phyloP scores from a whole-genome alignment of 2,797 vertebrate genomes.

The Dermochelys coriacea region DNA sequence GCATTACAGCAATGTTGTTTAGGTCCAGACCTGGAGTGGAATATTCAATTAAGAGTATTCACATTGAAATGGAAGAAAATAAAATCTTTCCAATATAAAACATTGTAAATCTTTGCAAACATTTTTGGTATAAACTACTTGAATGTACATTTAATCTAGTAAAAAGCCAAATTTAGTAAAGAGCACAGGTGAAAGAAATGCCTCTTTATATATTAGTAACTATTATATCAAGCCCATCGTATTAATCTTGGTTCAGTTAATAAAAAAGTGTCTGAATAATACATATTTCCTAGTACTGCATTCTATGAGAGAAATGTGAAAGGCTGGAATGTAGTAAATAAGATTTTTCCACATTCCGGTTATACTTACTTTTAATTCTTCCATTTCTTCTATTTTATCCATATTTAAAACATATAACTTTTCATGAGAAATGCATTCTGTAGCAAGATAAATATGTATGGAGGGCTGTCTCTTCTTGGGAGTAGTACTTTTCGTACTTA shows the following conservation, averaged over 20 bases:
- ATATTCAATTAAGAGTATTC: neutral
- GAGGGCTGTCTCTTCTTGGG: no score
- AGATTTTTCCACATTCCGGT: no score
- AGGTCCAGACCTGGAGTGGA: neutral
- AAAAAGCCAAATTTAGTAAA: neutral
- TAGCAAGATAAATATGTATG: no score
- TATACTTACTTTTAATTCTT: no score
- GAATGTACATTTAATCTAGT: neutral
- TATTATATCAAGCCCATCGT: neutral
- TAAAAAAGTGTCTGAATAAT: no score
- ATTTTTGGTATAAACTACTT: neutral
- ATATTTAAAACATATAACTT: no score
- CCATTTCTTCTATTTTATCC: no score
- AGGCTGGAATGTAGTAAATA: no score
- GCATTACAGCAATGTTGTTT: accelerated
- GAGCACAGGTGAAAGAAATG: neutral
- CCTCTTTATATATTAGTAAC: neutral
- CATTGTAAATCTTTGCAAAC: neutral
- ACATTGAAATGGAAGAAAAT: neutral
- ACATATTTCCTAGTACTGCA: no score
- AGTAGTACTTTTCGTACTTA: no score
- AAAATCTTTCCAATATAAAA: neutral
- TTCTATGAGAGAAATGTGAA: no score
- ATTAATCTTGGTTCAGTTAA: neutral
- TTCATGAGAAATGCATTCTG: no score